Evolutionary conservation across 23 tunicate genomes (phyloP).

Genomic region (Phallusia fumigata): DNA sequence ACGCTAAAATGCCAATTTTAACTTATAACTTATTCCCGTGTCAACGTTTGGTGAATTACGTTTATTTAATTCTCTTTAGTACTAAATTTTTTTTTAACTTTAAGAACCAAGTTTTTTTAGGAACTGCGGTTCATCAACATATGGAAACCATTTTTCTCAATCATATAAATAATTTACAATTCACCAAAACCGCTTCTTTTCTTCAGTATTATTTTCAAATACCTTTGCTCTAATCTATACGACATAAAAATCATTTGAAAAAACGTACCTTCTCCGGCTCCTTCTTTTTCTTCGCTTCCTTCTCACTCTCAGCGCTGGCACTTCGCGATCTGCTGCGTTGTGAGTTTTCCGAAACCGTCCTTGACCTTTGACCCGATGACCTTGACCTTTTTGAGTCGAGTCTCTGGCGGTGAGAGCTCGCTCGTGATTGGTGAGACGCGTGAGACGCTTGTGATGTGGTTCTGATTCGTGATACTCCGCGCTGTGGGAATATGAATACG

Average conservation of each 20-base stretch:
- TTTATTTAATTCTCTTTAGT: too few species aligned
- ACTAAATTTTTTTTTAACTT: too few species aligned
- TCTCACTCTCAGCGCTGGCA: constrained; percentile 64
- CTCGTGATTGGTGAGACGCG: constrained; percentile 63
- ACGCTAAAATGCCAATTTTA: background rate
- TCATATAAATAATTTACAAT: too few species aligned
- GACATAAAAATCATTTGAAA: background rate
- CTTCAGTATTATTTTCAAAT: too few species aligned
- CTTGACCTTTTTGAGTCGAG: constrained; percentile 2
- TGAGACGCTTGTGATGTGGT: constrained; percentile 73
- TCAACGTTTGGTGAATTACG: background rate
- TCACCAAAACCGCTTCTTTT: too few species aligned
- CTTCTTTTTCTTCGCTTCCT: background rate
- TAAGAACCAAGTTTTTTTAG: too few species aligned
- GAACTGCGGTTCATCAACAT: too few species aligned
- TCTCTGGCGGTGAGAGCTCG: constrained; percentile 24
- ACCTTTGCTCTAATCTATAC: too few species aligned
- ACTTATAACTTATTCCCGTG: background rate
- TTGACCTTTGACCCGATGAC: constrained; percentile 49
- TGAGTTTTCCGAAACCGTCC: constrained; percentile 77
- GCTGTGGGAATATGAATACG: constrained; percentile 2
- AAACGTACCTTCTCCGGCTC: background rate
- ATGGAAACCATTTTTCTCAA: too few species aligned
- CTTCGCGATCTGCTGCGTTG: constrained; percentile 62
- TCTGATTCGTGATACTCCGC: constrained; percentile 29